Percentiles rank a stretch among this genome's conserved stretches.
These are phyloP conservation scores for Pollicipes pollicipes DNA, from an alignment of 1,140 invertebrate genomes.

Conservation along the genomic window DNA sequence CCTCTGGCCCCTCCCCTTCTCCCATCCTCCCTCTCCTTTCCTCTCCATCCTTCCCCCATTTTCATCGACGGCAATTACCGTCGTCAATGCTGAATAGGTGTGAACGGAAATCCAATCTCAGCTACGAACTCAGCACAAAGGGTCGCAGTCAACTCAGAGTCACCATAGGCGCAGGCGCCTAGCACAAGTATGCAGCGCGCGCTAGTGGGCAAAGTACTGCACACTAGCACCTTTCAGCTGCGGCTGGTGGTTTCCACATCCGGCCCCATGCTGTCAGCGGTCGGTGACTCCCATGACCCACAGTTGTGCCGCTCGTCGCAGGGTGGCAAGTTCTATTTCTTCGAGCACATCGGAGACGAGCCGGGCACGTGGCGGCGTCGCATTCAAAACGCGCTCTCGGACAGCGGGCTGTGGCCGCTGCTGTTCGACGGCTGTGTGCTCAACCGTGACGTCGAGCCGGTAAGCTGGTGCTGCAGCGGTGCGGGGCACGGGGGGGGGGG, in stretches of 20 bases:
- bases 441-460: constrained; percentile 15
- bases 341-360: constrained; percentile 15
- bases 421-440: constrained; percentile 22
- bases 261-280: too few relatives aligned
- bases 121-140: too few relatives aligned
- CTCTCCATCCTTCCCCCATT: too few relatives aligned
- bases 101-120: too few relatives aligned
- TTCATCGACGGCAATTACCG: too few relatives aligned
- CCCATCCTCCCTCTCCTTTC: too few relatives aligned
- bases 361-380: constrained; percentile 10
- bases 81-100: too few relatives aligned
- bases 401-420: constrained; percentile 17
- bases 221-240: constrained; percentile 1
- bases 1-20: too few relatives aligned
- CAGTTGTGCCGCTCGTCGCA: background rate
- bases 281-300: too few relatives aligned
- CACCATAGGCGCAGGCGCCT: constrained; percentile 9
- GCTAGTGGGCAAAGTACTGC: constrained; percentile 5
- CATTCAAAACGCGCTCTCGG: constrained; percentile 19
- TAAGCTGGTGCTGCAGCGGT: too few relatives aligned
- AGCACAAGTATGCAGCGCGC: background rate
- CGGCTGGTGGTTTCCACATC: constrained; percentile 6
- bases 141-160: constrained; percentile 6
- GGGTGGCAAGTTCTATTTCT: constrained; percentile 16
- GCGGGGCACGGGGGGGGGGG: too few relatives aligned